These are phyloP conservation scores for Drosophila meridionalis DNA, from an alignment of 2,888 invertebrate species.

Conservation along the genomic window DNA sequence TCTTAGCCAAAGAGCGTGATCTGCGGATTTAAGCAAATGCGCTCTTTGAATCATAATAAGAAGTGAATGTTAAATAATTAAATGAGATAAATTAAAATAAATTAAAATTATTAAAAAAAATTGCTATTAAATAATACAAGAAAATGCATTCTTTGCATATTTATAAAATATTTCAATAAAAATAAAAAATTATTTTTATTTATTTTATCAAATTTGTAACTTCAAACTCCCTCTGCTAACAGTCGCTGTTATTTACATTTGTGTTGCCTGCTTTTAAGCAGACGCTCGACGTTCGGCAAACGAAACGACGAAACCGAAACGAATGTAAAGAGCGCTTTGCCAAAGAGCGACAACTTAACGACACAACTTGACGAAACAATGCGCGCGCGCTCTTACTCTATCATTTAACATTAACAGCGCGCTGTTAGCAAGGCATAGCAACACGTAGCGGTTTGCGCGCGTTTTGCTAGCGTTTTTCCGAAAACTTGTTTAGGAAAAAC, in stretches of 20 bases:
- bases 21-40: background rate
- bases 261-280: slow-evolving; percentile 47
- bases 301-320: slow-evolving; percentile 15
- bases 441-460: slow-evolving; percentile 66
- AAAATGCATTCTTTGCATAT: background rate
- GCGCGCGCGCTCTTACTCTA: slow-evolving; percentile 4
- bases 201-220: background rate
- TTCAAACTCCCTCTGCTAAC: background rate
- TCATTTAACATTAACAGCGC: slow-evolving; percentile 24
- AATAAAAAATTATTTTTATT: background rate
- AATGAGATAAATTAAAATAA: background rate
- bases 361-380: slow-evolving; percentile 37
- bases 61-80: background rate
- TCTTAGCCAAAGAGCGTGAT: slow-evolving; percentile 19
- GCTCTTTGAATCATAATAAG: background rate
- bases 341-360: slow-evolving; percentile 39
- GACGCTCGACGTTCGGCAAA: slow-evolving; percentile 16
- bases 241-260: slow-evolving; percentile 15
- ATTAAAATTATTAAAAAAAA: background rate
- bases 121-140: background rate
- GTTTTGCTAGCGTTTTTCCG: slow-evolving; percentile 45
- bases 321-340: background rate
- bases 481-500: slow-evolving; percentile 58
- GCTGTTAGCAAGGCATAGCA: slow-evolving; percentile 46
- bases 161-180: background rate